Percentiles rank a stretch among this genome's conserved stretches.
Evolutionary conservation across 2,113 vertebrate species (phyloP).

Genomic region (Coturnix japonica): DNA sequence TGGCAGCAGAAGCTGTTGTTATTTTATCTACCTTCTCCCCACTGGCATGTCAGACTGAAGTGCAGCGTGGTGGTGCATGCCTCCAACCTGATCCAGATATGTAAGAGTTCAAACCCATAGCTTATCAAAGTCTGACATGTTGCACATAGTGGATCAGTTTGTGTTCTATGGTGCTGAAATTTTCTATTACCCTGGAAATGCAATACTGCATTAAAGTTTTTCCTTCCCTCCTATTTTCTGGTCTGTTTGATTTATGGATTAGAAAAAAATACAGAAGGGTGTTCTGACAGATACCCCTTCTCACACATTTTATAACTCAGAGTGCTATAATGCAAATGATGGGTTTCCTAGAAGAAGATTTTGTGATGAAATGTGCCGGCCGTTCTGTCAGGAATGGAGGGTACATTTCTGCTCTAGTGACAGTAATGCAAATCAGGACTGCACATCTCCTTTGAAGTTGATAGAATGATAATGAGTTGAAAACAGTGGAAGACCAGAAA

Average conservation of each 20-base stretch:
- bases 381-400: not conserved
- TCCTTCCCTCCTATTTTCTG: not conserved
- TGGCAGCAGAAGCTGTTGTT: not conserved
- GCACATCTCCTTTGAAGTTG: not conserved
- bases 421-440: not conserved
- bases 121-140: not conserved
- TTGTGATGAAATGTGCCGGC: not conserved
- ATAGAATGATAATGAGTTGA: not conserved
- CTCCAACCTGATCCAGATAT: not conserved
- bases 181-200: not conserved
- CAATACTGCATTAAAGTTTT: not conserved
- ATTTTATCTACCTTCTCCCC: not conserved
- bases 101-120: not conserved
- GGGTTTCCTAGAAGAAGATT: not conserved
- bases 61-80: not conserved
- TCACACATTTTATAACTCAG: slow-evolving; percentile 8
- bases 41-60: not conserved
- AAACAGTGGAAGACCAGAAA: not conserved
- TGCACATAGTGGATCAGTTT: not conserved
- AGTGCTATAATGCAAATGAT: not conserved
- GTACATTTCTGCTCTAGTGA: not conserved
- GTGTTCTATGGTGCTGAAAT: not conserved
- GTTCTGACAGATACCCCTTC: not conserved
- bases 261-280: not conserved
- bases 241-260: slow-evolving; percentile 17